Evolutionary conservation across 2,888 invertebrate genomes (phyloP).

Genomic region (Microplitis deprimator): DNA sequence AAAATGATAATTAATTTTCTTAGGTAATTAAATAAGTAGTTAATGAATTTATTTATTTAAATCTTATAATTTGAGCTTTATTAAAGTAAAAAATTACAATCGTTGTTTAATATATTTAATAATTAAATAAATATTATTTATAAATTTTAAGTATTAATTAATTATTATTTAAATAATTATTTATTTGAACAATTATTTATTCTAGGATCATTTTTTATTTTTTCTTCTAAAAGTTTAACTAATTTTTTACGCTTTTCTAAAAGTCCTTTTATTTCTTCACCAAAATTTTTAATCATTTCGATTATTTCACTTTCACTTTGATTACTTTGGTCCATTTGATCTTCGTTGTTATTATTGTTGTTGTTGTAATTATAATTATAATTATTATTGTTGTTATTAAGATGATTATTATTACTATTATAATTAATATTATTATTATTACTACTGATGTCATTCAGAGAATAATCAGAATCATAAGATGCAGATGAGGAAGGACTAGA

Average conservation of each 20-base stretch:
- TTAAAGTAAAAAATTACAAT: constrained; percentile 1
- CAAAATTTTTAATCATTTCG: neutral
- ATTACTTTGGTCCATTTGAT: neutral
- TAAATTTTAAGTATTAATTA: neutral
- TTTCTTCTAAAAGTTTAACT: neutral
- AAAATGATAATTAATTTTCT: too few species aligned
- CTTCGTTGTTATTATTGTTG: neutral
- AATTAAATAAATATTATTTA: neutral
- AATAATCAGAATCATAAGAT: neutral
- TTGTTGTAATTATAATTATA: neutral
- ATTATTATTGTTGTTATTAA: too few species aligned
- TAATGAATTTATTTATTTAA: too few species aligned
- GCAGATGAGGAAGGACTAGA: neutral
- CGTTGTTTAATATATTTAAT: neutral
- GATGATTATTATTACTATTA: too few species aligned
- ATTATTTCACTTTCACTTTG: constrained; percentile 1
- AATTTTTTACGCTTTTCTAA: neutral
- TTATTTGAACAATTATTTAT: neutral
- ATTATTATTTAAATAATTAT: neutral
- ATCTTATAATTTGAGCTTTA: neutral
- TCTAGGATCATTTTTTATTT: neutral
- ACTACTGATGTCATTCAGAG: neutral
- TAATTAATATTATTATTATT: too few species aligned
- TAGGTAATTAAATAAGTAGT: too few species aligned
- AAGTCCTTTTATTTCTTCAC: constrained; percentile 1